These are phyloP conservation scores for Drosophila yakuba DNA, from an alignment of 1,140 invertebrate species.

Conservation along the genomic window DNA sequence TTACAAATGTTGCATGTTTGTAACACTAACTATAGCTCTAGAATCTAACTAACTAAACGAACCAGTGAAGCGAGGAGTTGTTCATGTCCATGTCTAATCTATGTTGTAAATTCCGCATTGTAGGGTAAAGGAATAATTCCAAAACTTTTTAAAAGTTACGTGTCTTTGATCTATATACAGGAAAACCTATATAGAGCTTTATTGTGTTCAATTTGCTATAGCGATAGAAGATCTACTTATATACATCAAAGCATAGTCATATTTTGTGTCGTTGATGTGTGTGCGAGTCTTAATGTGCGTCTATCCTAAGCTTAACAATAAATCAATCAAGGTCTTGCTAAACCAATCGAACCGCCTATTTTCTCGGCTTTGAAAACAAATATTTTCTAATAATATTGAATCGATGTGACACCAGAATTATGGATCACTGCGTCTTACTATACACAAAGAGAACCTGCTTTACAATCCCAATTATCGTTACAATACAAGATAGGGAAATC, in stretches of 20 bases:
- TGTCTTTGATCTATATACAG: conserved; percentile 33
- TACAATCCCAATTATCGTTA: too few species aligned
- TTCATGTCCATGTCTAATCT: conserved; percentile 1
- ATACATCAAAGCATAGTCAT: conserved; percentile 18
- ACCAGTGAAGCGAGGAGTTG: too few species aligned
- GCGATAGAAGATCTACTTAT: conserved; percentile 35
- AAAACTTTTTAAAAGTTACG: conserved; percentile 8
- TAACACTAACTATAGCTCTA: conserved; percentile 23
- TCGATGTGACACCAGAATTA: too few species aligned
- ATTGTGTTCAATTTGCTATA: conserved; percentile 73
- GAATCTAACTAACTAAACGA: conserved; percentile 9
- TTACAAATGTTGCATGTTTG: conserved; percentile 9
- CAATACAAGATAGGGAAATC: too few species aligned
- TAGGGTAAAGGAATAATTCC: not conserved
- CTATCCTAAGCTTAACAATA: conserved; percentile 38
- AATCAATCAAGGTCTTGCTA: conserved; percentile 40
- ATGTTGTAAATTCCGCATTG: conserved; percentile 1
- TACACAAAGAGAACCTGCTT: too few species aligned
- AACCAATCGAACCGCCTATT: not conserved
- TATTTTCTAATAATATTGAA: not conserved
- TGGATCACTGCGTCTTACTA: too few species aligned
- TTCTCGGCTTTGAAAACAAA: not conserved
- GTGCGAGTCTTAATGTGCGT: conserved; percentile 12
- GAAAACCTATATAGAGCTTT: conserved; percentile 73
- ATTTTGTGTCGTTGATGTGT: conserved; percentile 22